Base-by-base conservation (phyloP, 2,797 vertebrate species). In the Lepilemur septentrionalis region DNA sequence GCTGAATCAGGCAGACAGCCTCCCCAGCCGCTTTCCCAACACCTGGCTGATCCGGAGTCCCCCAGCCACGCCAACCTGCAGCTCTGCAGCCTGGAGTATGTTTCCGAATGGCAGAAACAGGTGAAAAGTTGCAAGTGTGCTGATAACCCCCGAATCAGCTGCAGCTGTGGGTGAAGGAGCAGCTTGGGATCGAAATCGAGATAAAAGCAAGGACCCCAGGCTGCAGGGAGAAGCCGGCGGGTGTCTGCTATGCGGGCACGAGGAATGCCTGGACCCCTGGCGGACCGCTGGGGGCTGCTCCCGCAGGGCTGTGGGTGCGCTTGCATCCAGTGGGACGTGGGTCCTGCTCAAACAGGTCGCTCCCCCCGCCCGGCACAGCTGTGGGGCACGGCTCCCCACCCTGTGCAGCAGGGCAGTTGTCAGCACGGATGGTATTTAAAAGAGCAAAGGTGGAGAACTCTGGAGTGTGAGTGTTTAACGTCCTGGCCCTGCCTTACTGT, bases 161-260 rank as follows among this genome's bases (percentile, higher is more conserved):
- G n/a, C 46, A 91, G 96, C 93, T 57, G 84, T 92, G 91, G 96
- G 95, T 80, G 72, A 97, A 79, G 91, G 90, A 57, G 84, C 65
- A 35, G 79, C 67, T 72, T 22, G 63, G 90, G 92, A 86, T 89
- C 22, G 73, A 67, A 87, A 89, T 63, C 72, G 70, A 93, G 94
- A 86, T 88, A 89, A 83, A 76, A 28, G 76, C 85, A 50, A 63
- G 73, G 63, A 75, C 61, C 93, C 63, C 30, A 30, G 88, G 83
- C 61, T 89, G 55, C 30, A 3, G 0, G 20, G 63, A 3, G 23
- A 11, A 28, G 32, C 38, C 50, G 14, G 50, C 0, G 10, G 38
- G 6, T 3, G 10, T 18, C 30, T 0, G 3, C 10, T 14, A 28
- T 8, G 59, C 14, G 28, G 43, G 20, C 6, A 1, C 5, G 32